Evolutionary conservation across 2,888 invertebrate genomes (phyloP), one percentile per base, ranked within the genome.

Genomic region (Drosophila mayaguana): DNA sequence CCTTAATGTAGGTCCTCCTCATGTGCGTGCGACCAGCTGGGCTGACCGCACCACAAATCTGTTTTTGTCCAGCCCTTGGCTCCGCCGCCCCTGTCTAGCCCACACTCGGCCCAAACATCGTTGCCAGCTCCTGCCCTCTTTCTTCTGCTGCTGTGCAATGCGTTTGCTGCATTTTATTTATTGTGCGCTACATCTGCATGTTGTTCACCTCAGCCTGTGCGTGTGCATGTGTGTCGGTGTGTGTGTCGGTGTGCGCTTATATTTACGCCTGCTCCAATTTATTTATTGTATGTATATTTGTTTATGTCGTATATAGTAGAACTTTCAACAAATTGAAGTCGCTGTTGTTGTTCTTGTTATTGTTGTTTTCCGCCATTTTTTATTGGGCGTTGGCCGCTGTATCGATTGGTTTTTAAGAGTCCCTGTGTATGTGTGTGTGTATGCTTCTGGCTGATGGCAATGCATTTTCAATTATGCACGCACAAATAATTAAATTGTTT

Each of bases 181-280:
- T 85, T 87, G 87, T 87, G 80, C 78, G 80, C 67, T 79, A 76
- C 76, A 76, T 71, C 80, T 86, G 78, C 76, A 81, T 80, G 84
- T 66, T 64, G 78, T 73, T 78, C 82, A 84, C 70, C 79, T 70
- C 67, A 50, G 60, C 18, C 22, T 40, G 55, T 68, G 28, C 3
- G 12, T 2, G 12, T 57, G 46, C 70, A 3, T 40, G 55, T 68
- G 34, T 56, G 34, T 32, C n/a, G n/a, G 55, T 71, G 70, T 71
- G 60, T 72, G 71, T 72, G 66, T 70, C 42, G 9, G 43, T 43
- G 43, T 45, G 22, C 12, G 43, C 80, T 81, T 74, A 84, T 72
- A 85, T 86, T 86, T 86, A 85, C 85, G 87, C 84, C 79, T 85
- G 85, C 82, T 85, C 84, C 84, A 85, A 85, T 85, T 85, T 86